A percentile compares a stretch with the other conserved stretches of the same genome.
Conservation (phyloP, 2,797 vertebrate genomes). For the Galago senegalensis region DNA sequence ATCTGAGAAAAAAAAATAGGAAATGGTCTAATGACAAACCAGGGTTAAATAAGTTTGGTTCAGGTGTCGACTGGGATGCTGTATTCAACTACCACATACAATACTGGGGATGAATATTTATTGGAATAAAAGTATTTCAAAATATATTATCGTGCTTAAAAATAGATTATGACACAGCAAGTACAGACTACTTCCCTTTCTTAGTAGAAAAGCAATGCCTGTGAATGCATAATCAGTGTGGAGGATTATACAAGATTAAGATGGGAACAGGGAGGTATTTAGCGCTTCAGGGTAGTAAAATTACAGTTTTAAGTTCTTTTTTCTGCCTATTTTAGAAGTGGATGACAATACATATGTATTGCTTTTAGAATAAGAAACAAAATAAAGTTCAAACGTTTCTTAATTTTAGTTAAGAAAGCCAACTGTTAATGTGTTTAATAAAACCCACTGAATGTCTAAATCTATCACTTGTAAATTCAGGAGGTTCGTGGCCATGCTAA, state of each 20-base stretch:
- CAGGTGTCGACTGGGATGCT: background rate
- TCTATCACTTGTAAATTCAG: background rate
- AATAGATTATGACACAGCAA: conserved; percentile 36
- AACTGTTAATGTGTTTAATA: background rate
- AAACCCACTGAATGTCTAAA: background rate
- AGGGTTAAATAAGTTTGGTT: background rate
- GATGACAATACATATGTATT: background rate
- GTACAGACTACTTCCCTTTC: background rate
- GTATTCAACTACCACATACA: background rate
- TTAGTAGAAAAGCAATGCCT: conserved; percentile 12
- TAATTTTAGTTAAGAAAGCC: conserved; percentile 21
- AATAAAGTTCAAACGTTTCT: background rate
- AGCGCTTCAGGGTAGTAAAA: background rate
- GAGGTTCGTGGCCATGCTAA: background rate
- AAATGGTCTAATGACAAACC: background rate
- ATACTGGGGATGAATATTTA: conserved; percentile 29
- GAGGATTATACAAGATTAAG: background rate
- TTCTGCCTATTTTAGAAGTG: conserved; percentile 20
- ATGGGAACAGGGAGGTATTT: background rate
- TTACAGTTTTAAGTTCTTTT: conserved; percentile 33
- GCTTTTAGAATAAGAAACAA: conserved; percentile 40
- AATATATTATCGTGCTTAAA: conserved; percentile 49
- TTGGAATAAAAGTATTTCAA: conserved; percentile 39
- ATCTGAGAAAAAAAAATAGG: background rate
- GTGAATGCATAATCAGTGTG: background rate